Evolutionary conservation across 2,113 vertebrate species (phyloP), one percentile per base, ranked within the genome.

Genomic region (Nycticebus coucang): DNA sequence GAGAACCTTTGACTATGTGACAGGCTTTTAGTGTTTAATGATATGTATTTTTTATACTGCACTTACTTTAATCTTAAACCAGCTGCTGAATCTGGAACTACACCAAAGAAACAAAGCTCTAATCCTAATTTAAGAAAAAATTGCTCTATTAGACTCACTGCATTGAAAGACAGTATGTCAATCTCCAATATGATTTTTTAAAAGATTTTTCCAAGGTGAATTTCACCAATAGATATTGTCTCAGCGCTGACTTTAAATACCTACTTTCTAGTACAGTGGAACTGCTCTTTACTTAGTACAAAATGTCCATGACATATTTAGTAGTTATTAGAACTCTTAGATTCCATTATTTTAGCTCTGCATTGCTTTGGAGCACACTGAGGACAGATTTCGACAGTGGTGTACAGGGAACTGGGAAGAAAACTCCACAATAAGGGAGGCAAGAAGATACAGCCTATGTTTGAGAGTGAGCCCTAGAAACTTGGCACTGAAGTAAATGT

Each of bases 361-460:
- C 59, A 11, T 35, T 35, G 1, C 1, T 1, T 60, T 26, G 13
- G 15, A 21, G 9, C 66, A 28, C n/a, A 41, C 1, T 3, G 33
- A 37, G 2, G 10, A 45, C 12, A 60, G 30, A 53, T 50, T 64
- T 72, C 35, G 35, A 19, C 2, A 35, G 2, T 17, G 4, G 13
- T 22, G 6, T n/a, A 35, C 15, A n/a, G 22, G n/a, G 4, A n/a
- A 57, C 11, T 68, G 7, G 33, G 35, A 66, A 84, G 26, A 78
- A 83, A 50, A 33, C 0, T 45, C 5, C 14, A 28, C 28, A 59
- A 41, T 26, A 59, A 0, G 21, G 17, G 6, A 85, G 9, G 1
- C 2, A 45, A 35, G 4, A 50, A 22, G 24, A 14, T 14, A 59
- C 26, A 24, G 1, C 0, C 0, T 12, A 1, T 15, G 13, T 35